Conservation (phyloP, 2,797 vertebrate species). For the Potorous gilbertii region DNA sequence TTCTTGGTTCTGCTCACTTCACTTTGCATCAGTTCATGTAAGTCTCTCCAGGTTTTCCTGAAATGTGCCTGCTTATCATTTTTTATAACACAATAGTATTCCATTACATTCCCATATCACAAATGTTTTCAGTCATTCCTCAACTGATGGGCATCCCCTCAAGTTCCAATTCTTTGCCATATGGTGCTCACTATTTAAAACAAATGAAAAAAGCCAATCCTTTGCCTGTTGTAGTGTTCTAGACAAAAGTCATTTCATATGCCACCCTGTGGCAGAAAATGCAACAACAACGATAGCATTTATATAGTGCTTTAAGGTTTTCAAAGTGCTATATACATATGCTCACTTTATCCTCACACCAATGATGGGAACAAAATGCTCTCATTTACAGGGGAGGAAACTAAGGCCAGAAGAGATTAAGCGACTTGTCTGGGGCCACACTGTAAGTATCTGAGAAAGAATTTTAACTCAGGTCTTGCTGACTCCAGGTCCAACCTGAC, state of each 20-base stretch:
- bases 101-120: background rate
- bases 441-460: too few relatives aligned
- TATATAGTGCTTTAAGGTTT: background rate
- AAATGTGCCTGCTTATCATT: background rate
- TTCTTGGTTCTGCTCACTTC: background rate
- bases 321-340: background rate
- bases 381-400: background rate
- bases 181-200: background rate
- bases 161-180: background rate
- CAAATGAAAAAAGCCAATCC: background rate
- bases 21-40: background rate
- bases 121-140: background rate
- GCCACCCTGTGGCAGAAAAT: background rate
- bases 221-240: background rate
- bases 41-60: background rate
- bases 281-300: background rate
- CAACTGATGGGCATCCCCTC: background rate
- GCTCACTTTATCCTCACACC: background rate
- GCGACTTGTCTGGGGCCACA: background rate
- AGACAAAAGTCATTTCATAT: background rate
- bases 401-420: background rate
- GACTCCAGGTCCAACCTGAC: background rate
- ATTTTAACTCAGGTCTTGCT: background rate
- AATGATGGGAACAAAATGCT: background rate
- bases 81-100: background rate